Evolutionary conservation across 1,140 invertebrate species (phyloP).

Genomic region (Triops longicaudatus): DNA sequence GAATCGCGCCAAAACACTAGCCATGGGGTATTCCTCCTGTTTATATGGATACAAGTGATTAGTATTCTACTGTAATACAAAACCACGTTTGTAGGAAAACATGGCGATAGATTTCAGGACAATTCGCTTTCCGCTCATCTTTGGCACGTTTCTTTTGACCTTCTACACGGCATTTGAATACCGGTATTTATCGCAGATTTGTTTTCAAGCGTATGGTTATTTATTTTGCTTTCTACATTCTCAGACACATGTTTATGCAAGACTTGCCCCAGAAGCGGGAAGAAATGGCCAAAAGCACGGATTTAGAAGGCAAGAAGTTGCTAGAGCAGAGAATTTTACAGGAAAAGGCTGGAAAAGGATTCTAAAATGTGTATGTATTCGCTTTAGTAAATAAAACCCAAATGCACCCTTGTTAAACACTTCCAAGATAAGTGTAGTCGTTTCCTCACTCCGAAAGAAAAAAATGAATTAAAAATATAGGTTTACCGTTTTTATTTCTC

Average conservation of each 20-base stretch:
- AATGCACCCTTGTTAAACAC: too few relatives aligned
- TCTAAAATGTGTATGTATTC: background rate
- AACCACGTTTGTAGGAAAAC: background rate
- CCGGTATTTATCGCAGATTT: background rate
- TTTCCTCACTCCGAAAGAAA: too few relatives aligned
- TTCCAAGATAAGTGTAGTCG: too few relatives aligned
- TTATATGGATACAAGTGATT: too few relatives aligned
- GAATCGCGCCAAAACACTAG: too few relatives aligned
- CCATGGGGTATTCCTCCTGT: too few relatives aligned
- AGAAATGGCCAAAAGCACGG: background rate
- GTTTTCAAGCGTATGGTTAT: background rate
- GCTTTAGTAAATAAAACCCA: background rate
- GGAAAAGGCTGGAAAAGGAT: background rate
- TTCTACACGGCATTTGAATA: slow-evolving; percentile 22
- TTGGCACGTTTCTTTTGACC: slow-evolving; percentile 17
- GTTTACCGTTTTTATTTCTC: background rate
- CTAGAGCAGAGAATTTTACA: background rate
- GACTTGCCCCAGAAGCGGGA: slow-evolving; percentile 3
- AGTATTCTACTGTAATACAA: too few relatives aligned
- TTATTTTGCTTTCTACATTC: background rate
- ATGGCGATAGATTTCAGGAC: slow-evolving; percentile 20
- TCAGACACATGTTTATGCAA: slow-evolving; percentile 20
- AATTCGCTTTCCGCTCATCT: slow-evolving; percentile 21
- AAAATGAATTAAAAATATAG: background rate
- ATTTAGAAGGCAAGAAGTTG: background rate